Conservation (phyloP, 2,113 vertebrate species). For the Sander lucioperca region DNA sequence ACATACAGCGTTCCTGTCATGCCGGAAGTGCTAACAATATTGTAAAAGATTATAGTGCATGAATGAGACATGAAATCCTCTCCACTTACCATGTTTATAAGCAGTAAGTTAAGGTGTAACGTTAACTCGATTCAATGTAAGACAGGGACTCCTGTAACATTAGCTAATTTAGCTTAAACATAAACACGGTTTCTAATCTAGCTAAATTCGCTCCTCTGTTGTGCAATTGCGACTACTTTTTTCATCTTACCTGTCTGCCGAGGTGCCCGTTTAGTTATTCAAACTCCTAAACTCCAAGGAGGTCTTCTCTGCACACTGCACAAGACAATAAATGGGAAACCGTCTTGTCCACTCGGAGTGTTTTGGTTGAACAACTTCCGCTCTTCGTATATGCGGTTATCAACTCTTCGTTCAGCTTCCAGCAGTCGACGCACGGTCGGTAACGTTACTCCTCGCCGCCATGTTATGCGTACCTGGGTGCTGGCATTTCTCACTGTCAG, state of each 20-base stretch:
- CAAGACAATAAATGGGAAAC: background rate
- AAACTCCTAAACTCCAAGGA: background rate
- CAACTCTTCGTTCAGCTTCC: background rate
- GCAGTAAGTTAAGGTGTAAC: background rate
- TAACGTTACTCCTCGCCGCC: background rate
- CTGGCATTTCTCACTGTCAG: rapidly evolving
- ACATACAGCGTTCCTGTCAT: background rate
- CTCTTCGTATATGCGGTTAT: background rate
- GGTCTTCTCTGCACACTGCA: background rate
- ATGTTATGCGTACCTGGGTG: background rate
- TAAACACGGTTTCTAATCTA: background rate
- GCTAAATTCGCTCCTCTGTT: too few relatives aligned
- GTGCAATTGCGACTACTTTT: too few relatives aligned
- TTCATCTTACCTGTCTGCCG: slow-evolving; percentile 26
- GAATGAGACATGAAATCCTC: background rate
- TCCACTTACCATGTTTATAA: background rate
- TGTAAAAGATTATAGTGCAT: background rate
- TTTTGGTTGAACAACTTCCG: slow-evolving; percentile 42
- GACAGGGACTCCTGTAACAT: background rate
- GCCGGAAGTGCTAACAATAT: too few relatives aligned
- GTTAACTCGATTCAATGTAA: background rate
- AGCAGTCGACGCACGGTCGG: background rate
- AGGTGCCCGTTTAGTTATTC: background rate
- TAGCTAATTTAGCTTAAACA: slow-evolving; percentile 16
- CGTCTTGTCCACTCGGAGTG: background rate